These are phyloP conservation scores for Alosa alosa DNA, from an alignment of 2,113 vertebrate species.

Conservation along the genomic window DNA sequence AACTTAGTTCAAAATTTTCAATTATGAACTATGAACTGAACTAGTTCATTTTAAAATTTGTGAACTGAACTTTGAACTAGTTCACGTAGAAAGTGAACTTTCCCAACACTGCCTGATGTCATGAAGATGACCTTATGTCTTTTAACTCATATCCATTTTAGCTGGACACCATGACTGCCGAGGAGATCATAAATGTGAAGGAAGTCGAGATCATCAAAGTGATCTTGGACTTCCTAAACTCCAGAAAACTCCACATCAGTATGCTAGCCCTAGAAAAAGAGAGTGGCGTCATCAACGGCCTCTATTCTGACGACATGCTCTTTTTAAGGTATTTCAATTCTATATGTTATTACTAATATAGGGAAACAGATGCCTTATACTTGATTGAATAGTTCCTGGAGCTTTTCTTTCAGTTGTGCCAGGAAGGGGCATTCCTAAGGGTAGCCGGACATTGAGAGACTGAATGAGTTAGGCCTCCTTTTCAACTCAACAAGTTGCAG, in stretches of 20 bases:
- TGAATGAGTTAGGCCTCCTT: neutral
- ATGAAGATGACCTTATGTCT: neutral
- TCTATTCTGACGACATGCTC: slow-evolving; percentile 98
- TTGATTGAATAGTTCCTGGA: neutral
- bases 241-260: slow-evolving; percentile 94
- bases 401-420: neutral
- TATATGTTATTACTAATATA: no score
- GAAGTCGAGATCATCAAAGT: slow-evolving; percentile 96
- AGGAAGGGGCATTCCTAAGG: neutral
- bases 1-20: no score
- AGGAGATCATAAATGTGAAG: slow-evolving; percentile 95
- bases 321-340: slow-evolving; percentile 82
- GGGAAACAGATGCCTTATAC: neutral
- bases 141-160: neutral
- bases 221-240: slow-evolving; percentile 94
- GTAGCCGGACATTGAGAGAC: neutral
- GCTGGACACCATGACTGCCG: slow-evolving; percentile 85
- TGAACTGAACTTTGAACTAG: no score
- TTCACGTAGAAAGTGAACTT: no score
- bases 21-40: no score
- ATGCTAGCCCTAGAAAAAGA: slow-evolving; percentile 97
- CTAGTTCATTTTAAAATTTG: no score
- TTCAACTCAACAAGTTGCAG: neutral
- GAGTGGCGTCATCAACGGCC: slow-evolving; percentile 95
- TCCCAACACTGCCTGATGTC: no score